A percentile compares a stretch with the other conserved stretches of the same genome.
These are phyloP conservation scores for Herpetotheres cachinnans DNA, from an alignment of 2,113 vertebrate species.

Conservation along the genomic window DNA sequence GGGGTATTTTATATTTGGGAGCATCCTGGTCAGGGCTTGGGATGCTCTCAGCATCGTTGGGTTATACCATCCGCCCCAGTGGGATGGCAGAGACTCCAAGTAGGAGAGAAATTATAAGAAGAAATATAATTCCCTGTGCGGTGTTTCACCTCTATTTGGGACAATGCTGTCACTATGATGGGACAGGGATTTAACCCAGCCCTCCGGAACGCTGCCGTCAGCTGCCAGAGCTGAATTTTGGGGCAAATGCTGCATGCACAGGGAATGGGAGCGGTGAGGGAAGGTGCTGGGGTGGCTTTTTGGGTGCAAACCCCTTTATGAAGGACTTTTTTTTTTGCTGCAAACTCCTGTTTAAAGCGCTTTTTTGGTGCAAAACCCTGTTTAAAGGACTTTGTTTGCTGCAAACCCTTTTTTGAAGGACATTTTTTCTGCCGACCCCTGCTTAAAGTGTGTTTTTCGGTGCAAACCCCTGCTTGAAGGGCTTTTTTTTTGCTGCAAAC, in stretches of 20 bases:
- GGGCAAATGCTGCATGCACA: accelerated
- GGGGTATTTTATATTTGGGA: not conserved
- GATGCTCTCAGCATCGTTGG: not conserved
- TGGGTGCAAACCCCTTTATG: too few relatives aligned
- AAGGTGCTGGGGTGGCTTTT: not conserved
- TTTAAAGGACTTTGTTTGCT: not conserved
- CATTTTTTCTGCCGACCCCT: not conserved
- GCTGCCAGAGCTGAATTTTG: not conserved
- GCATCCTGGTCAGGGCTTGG: accelerated
- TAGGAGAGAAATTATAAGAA: accelerated
- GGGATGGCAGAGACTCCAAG: accelerated
- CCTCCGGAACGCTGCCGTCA: accelerated
- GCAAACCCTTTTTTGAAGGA: not conserved
- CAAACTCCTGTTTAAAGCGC: not conserved
- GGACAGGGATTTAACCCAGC: accelerated
- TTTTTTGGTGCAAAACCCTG: not conserved
- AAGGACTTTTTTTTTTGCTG: not conserved
- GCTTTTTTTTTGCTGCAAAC: not conserved
- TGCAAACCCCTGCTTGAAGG: not conserved
- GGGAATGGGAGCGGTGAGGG: not conserved
- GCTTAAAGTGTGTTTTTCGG: not conserved
- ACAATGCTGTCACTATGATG: not conserved
- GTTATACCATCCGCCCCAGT: not conserved
- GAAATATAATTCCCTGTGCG: accelerated
- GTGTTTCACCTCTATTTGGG: accelerated